Evolutionary conservation across 1,140 invertebrate species (phyloP), one percentile per base, ranked within the genome.

Genomic region (Protaetia brevitarsis): DNA sequence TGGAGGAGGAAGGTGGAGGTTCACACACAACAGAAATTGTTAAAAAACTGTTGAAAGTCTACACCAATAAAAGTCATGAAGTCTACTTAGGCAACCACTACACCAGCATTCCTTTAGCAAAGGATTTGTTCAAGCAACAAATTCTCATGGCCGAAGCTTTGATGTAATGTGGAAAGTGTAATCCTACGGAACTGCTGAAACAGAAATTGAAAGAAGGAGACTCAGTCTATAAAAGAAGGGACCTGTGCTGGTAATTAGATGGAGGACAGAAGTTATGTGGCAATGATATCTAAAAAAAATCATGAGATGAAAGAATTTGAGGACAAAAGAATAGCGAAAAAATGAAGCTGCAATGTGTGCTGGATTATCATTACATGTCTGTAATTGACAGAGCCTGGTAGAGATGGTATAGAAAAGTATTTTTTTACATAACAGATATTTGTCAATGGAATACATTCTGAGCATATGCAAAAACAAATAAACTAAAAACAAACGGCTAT

Each of bases 371-470:
- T 29, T n/a, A 11, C 27, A 60, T 60, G 27, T 27, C 58, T 29
- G 58, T 26, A 2, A 60, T 13, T 60, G 58, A 29, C 10, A 60
- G 27, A 60, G 58, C 27, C 16, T 11, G 16, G 11, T n/a, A 60
- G 3, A 31, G n/a, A 10, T 31, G 27, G 58, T 60, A 60, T 26
- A 28, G 29, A 30, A 60, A 29, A 31, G 30, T 60, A 30, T 60
- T 60, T 31, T n/a, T 60, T 26, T 29, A 60, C 34, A 31, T 60
- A 29, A 13, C 34, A 60, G 8, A 31, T 60, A 60, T 60, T 30
- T 60, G 26, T 28, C 11, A n/a, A 19, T 60, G 23, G 58, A 60
- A 13, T 29, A 29, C 28, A 28, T 60, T 30, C 58, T 60, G 31
- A 6, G 31, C 16, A 60, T 13, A 60, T 30, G 27, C 21, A 28